These are phyloP conservation scores for Archegozetes longisetosus DNA, from an alignment of 1,140 invertebrate species.

Conservation along the genomic window DNA sequence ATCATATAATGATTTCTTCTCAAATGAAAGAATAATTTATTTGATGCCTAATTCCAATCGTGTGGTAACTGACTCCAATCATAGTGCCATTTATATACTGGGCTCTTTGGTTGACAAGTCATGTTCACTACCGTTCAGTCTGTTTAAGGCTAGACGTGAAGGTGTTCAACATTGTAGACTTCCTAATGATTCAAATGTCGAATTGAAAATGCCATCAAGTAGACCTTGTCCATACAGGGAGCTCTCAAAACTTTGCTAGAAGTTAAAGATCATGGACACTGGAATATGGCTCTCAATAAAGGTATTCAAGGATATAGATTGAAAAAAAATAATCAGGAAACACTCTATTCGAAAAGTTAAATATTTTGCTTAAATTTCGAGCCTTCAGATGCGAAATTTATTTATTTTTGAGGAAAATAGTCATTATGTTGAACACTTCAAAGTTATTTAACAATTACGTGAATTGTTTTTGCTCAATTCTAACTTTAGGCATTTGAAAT, in stretches of 20 bases:
- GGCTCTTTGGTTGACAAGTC: slow-evolving; percentile 44
- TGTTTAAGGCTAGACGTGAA: not conserved
- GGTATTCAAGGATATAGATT: slow-evolving; percentile 5
- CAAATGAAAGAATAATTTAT: slow-evolving; percentile 2
- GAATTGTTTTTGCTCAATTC: too few relatives aligned
- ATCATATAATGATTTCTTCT: slow-evolving; percentile 6
- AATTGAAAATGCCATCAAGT: slow-evolving; percentile 3
- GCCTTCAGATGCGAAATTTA: too few relatives aligned
- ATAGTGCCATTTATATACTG: slow-evolving; percentile 9
- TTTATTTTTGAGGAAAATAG: too few relatives aligned
- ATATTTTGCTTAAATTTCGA: too few relatives aligned
- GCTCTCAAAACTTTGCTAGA: slow-evolving; percentile 3
- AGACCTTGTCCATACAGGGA: not conserved
- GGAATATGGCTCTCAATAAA: not conserved
- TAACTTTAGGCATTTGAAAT: too few relatives aligned
- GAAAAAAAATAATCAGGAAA: too few relatives aligned
- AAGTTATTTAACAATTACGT: too few relatives aligned
- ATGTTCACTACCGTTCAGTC: not conserved
- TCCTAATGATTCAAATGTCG: slow-evolving; percentile 1
- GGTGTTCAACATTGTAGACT: not conserved
- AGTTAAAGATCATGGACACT: not conserved
- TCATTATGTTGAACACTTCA: too few relatives aligned
- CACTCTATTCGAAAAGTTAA: too few relatives aligned
- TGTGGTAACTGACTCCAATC: not conserved
- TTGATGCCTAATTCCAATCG: slow-evolving; percentile 2